Base-by-base conservation (phyloP, 1,140 invertebrate genomes). In the Zophobas morio region DNA sequence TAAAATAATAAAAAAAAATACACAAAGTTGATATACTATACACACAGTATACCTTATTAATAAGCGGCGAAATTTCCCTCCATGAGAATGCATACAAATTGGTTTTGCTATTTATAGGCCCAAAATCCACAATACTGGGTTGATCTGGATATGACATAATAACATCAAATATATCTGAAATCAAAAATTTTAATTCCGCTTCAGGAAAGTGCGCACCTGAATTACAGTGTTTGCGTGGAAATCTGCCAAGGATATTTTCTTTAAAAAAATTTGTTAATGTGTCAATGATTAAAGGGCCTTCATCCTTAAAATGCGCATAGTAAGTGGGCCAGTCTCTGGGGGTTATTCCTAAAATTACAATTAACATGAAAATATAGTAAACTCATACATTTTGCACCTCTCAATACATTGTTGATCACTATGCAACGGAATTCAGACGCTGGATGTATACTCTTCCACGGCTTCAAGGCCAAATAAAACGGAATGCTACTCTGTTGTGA, bases 301-400 rank as follows among this genome's bases (percentile, higher is more conserved):
- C 84, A 57, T 84, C 83, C 32, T 82, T 82, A 63, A 81, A 85
- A 76, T 85, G 84, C 0, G 76, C 76, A 78, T 84, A 85, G 76
- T 78, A 85, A 6, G 83, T 83, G n/a, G 84, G 84, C 84, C 84
- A 85, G 79, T 85, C 84, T 70, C 84, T 81, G 5, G 84, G 82
- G 6, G 83, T 84, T 33, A 85, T 85, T 34, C 83, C 81, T 78
- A 46, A 49, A 60, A 66, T 8, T 20, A 20, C 20, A 20, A 20
- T 20, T 20, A 20, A 57, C 37, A 34, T 49, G 0, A 47, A 57
- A 56, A 51, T 51, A 73, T 51, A 73, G 4, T 6, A 51, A 34
- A 76, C 49, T 51, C 6, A 66, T 39, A 73, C 46, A 47, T 54
- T 49, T 35, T 63, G 20, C 49, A 75, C 73, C 84, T 74, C 83